Percentiles rank a stretch among this genome's conserved stretches.
Conservation (phyloP, 2,888 invertebrate genomes). For the Marronus borbonicus region DNA sequence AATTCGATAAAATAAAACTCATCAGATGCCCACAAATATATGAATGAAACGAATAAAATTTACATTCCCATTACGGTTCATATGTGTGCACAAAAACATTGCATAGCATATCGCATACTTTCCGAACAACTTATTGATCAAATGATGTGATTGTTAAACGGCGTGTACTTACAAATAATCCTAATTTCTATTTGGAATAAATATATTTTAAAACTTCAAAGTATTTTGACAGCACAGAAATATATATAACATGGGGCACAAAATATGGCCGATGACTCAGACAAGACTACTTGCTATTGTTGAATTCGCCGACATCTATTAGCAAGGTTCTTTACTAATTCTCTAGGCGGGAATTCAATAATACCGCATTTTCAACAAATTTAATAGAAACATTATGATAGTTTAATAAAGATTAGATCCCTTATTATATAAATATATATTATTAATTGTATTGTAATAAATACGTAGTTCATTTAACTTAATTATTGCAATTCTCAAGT, state of each 20-base stretch:
- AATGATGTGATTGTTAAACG: not conserved
- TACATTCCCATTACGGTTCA: not conserved
- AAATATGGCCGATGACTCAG: slow-evolving; percentile 50
- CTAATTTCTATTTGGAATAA: slow-evolving; percentile 2
- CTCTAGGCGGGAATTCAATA: not conserved
- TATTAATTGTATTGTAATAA: too few relatives aligned
- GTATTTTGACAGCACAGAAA: slow-evolving; percentile 51
- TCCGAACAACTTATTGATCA: not conserved
- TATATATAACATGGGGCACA: slow-evolving; percentile 47
- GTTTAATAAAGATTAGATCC: too few relatives aligned
- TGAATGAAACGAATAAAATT: not conserved
- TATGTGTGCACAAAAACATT: not conserved
- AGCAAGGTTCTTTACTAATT: not conserved
- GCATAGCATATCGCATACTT: not conserved
- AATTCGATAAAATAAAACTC: slow-evolving; percentile 6
- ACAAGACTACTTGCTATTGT: slow-evolving; percentile 3
- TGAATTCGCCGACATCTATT: slow-evolving; percentile 39
- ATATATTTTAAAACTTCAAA: slow-evolving; percentile 17
- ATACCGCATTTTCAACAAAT: too few relatives aligned
- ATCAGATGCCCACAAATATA: not conserved
- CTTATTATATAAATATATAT: too few relatives aligned
- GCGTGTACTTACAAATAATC: slow-evolving; percentile 15
- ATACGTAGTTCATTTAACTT: too few relatives aligned
- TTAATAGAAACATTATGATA: too few relatives aligned
- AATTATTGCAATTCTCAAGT: too few relatives aligned